Conservation (phyloP, 2,113 vertebrate species). For the Sceloporus undulatus region DNA sequence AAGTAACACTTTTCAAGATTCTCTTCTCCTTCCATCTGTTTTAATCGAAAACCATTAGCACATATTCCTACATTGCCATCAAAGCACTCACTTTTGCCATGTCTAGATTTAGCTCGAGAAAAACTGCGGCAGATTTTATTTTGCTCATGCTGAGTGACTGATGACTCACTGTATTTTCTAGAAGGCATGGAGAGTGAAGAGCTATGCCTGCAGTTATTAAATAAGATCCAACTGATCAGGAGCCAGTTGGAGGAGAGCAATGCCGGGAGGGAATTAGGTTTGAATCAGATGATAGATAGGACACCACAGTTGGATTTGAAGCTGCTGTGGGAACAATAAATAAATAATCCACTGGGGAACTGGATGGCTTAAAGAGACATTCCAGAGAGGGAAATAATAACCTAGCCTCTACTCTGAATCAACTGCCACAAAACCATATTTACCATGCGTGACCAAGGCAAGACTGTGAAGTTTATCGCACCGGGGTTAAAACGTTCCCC, state of each 20-base stretch:
- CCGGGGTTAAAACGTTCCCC: too few relatives aligned
- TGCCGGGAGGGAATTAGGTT: not conserved
- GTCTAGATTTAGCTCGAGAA: not conserved
- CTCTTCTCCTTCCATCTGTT: not conserved
- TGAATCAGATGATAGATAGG: not conserved
- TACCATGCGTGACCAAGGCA: not conserved
- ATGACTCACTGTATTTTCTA: not conserved
- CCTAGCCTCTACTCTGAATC: constrained; percentile 1
- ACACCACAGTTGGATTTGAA: not conserved
- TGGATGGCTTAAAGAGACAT: constrained; percentile 2
- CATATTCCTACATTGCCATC: not conserved
- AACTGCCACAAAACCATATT: not conserved
- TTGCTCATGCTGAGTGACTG: not conserved
- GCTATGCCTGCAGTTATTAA: not conserved
- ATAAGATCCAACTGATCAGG: not conserved
- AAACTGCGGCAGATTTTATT: not conserved
- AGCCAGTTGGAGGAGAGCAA: not conserved
- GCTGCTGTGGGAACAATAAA: not conserved
- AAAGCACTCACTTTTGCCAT: not conserved
- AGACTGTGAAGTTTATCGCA: too few relatives aligned
- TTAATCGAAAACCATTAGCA: not conserved
- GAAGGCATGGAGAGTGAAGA: not conserved
- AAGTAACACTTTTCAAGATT: too few relatives aligned
- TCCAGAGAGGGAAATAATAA: not conserved
- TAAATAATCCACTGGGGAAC: not conserved